Base-by-base conservation (phyloP, 1,140 invertebrate genomes). In the Rhizoglyphus robini region DNA sequence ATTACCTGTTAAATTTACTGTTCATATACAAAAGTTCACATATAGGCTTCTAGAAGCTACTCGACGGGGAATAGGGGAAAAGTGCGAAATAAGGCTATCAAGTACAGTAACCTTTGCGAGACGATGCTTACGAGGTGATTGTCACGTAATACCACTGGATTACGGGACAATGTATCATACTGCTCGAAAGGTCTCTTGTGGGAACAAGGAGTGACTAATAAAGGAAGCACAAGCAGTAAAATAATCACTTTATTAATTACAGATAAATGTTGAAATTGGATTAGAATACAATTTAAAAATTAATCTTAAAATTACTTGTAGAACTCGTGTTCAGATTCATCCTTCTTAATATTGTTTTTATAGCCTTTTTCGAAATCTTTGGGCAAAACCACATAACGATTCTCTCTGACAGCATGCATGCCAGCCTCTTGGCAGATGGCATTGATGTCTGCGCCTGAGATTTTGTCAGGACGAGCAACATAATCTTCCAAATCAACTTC, bases 341-440 rank as follows among this genome's bases (percentile, higher is more conserved):
- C 94, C 75, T 99, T 99, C 79, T 99, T 98, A 70, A 96, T 96
- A 74, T 98, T 98, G 75, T 97, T 98, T 75, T 99, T 99, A 78
- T 99, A 99, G 30, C 88, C 89, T 74, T 99, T 99, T 76, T 99
- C 96, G 74, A 99, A 99, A 79, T 99, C 96, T 79, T 99, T 99
- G 1, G 91, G 87, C 34, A 99, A 78, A 5, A 99, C 94, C 70
- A 99, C 95, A 75, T 97, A 98, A 58, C 96, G 86, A 80, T 99
- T 99, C 77, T 99, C 95, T 66, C 96, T 81, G 0, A 99, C 95
- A 4, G 96, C 96, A 76, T 99, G 95, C 86, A 87, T 87, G 57
- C 86, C 86, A 77, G 86, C 86, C 80, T 99, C 96, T 79, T 99
- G 96, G 77, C 95, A 99, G 73, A 99, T 99, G 31, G 96, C 94